Evolutionary conservation across 2,113 vertebrate species (phyloP), one percentile per base, ranked within the genome.

Genomic region (Xiphias gladius): DNA sequence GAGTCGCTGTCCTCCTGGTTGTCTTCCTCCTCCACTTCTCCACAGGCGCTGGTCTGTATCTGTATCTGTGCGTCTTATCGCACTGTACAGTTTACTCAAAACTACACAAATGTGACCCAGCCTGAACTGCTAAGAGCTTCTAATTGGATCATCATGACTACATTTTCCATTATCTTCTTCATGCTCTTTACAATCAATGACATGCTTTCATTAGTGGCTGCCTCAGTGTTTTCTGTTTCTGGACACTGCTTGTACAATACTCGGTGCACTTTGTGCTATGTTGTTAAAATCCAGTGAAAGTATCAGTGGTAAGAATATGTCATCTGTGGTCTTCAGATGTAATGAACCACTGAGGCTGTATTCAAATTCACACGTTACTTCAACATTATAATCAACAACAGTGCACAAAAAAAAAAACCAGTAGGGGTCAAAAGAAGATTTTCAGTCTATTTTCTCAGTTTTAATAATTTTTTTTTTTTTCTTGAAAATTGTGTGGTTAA

Each of bases 1-100:
- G 83, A 85, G 90, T 93, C 91, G 89, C 41, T 93, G 92, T 84
- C 90, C 92, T 88, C 63, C 58, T 79, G 89, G 87, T 89, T 78
- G 83, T 79, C 67, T 65, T 70, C 87, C 88, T 89, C 46, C 52
- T 61, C 43, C 24, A 16, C 67, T 32, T 67, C 63, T 84, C 68
- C 55, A 66, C 68, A 43, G 55, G 70, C 50, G 89, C 93, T 91
- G 91, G 26, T 80, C 65, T 77, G 30, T 80, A 66, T 90, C 89
- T 73, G 55, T n/a, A n/a, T n/a, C 50, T 67, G 8, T n/a, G 7
- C 57, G 52, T 3, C 77, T 88, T 91, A 92, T 93, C 91, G 22
- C 55, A 37, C 50, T 63, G 43, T 63, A 65, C 26, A 78, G 84
- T 90, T 91, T 82, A 90, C 58, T 75, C 58, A 72, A 57, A 79